These are phyloP conservation scores for Eulimnadia texana DNA, from an alignment of 1,140 invertebrate species.

Conservation along the genomic window DNA sequence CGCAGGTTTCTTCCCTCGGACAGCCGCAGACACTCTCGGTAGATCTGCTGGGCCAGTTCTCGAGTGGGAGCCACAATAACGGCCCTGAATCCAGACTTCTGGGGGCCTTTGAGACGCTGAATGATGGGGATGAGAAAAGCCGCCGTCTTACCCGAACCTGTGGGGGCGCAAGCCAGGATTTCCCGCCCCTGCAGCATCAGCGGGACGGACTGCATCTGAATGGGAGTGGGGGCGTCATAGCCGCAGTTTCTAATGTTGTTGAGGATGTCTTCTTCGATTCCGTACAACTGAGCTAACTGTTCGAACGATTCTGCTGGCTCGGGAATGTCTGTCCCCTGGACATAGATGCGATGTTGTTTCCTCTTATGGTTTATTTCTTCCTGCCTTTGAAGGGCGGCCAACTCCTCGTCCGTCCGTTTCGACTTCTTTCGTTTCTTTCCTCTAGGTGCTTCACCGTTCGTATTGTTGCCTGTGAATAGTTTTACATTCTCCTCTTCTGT, in stretches of 20 bases:
- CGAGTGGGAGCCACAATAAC: slow-evolving; percentile 81
- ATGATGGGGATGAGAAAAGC: slow-evolving; percentile 68
- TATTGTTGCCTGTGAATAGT: no score
- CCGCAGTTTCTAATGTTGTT: slow-evolving; percentile 56
- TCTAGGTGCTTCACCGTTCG: slow-evolving; percentile 22
- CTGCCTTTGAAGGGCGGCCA: slow-evolving; percentile 31
- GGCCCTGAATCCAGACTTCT: slow-evolving; percentile 58
- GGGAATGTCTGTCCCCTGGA: slow-evolving; percentile 58
- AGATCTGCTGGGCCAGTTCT: slow-evolving; percentile 82
- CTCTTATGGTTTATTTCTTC: slow-evolving; percentile 55
- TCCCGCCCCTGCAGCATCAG: slow-evolving; percentile 52
- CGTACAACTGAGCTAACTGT: slow-evolving; percentile 39
- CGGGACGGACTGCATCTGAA: slow-evolving; percentile 89
- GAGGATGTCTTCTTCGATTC: slow-evolving; percentile 43
- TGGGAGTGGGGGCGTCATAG: slow-evolving; percentile 69
- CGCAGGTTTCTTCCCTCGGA: slow-evolving; percentile 54
- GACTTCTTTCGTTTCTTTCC: slow-evolving; percentile 25
- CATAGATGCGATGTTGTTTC: slow-evolving; percentile 58
- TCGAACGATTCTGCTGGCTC: slow-evolving; percentile 56
- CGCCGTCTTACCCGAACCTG: slow-evolving; percentile 75
- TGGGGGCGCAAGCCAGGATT: slow-evolving; percentile 84
- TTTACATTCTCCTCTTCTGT: no score
- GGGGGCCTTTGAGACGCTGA: slow-evolving; percentile 42
- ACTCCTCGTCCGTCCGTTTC: slow-evolving; percentile 22
- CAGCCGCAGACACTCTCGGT: slow-evolving; percentile 57